Percentiles rank a stretch among this genome's conserved stretches.
These are phyloP conservation scores for Epistrophe grossulariae DNA, from an alignment of 2,888 invertebrate species.

Conservation along the genomic window DNA sequence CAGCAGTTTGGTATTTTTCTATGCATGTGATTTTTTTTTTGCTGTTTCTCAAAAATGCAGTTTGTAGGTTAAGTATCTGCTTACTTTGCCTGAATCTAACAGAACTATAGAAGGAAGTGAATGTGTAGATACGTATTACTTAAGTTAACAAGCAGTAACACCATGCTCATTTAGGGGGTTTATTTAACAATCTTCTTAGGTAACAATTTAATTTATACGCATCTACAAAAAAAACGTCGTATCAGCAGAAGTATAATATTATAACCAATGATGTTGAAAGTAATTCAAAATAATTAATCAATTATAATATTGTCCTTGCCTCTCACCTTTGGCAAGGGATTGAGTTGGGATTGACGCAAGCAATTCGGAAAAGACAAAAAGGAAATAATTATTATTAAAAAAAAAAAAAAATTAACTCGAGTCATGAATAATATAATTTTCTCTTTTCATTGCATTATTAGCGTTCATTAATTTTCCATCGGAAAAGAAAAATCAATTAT, in stretches of 20 bases:
- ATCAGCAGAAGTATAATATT: background rate
- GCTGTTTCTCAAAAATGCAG: background rate
- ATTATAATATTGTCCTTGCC: conserved; percentile 29
- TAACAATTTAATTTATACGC: background rate
- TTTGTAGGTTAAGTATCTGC: background rate
- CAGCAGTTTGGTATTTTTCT: background rate
- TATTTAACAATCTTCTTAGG: background rate
- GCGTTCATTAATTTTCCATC: conserved; percentile 63
- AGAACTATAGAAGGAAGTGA: background rate
- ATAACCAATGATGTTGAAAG: conserved; percentile 33
- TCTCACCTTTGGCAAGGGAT: background rate
- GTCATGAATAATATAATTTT: conserved; percentile 65
- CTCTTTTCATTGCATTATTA: conserved; percentile 60
- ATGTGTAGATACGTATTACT: background rate
- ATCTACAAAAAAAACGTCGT: background rate
- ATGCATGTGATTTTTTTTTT: background rate
- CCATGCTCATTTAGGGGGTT: background rate
- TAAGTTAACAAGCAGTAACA: background rate
- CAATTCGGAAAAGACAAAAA: conserved; percentile 39
- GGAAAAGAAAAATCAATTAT: conserved; percentile 61
- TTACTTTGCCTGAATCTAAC: background rate
- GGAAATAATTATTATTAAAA: conserved; percentile 1
- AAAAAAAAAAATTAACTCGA: conserved; percentile 36
- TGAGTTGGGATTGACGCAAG: conserved; percentile 1
- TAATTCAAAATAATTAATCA: conserved; percentile 60